Evolutionary conservation across 2,888 invertebrate genomes (phyloP).

Genomic region (Dendrolimus pini): DNA sequence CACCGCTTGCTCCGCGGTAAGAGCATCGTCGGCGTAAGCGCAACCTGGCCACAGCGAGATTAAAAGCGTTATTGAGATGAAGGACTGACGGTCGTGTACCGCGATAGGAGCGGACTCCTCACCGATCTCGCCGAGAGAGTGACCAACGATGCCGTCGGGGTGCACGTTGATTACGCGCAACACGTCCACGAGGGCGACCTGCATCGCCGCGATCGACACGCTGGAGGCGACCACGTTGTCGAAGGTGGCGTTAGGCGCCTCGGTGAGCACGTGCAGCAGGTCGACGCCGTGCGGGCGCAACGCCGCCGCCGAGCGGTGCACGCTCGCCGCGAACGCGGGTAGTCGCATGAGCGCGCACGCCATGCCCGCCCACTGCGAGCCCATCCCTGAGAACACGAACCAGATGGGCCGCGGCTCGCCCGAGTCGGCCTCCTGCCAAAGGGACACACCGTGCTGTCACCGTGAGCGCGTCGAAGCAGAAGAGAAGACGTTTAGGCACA

Average conservation of each 20-base stretch:
- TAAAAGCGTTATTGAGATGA: too few relatives aligned
- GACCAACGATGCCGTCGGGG: constrained; percentile 97
- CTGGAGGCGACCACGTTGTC: constrained; percentile 45
- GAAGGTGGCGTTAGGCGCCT: constrained; percentile 74
- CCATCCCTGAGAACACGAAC: constrained; percentile 99
- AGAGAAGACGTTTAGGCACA: not conserved
- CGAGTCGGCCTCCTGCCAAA: constrained; percentile 39
- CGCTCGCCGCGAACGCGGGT: constrained; percentile 87
- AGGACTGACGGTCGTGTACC: not conserved
- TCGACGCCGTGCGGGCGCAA: constrained; percentile 88
- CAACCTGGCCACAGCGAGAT: constrained; percentile 78
- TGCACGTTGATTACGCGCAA: constrained; percentile 89
- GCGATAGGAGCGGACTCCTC: constrained; percentile 10
- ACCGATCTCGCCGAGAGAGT: constrained; percentile 94
- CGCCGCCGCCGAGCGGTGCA: constrained; percentile 85
- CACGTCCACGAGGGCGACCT: constrained; percentile 96
- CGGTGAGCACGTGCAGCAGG: constrained; percentile 85
- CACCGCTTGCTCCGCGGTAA: constrained; percentile 95
- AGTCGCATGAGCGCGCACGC: constrained; percentile 89
- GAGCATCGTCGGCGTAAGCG: constrained; percentile 97
- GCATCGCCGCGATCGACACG: constrained; percentile 90
- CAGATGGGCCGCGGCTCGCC: constrained; percentile 86
- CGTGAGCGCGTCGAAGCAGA: not conserved
- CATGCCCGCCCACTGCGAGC: constrained; percentile 98
- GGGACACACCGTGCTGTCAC: not conserved